Base-by-base conservation (phyloP, 2,888 invertebrate genomes). In the Mallateleia sp. region DNA sequence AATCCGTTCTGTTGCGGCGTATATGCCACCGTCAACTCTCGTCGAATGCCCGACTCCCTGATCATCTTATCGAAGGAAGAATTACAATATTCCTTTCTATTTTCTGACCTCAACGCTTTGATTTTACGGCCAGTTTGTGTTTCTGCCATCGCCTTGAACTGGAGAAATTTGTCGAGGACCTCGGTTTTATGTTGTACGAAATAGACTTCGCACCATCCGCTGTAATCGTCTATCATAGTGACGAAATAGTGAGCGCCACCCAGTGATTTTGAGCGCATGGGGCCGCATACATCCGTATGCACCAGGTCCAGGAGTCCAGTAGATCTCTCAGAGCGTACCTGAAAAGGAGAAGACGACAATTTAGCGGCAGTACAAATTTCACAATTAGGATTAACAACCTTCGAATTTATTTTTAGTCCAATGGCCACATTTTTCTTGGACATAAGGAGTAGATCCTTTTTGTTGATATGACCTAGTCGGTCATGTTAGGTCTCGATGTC, bases 41-140 rank as follows among this genome's bases (percentile, higher is more conserved):
- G 89, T 0, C 42, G 45, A 18, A 93, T 93, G 20, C 92, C 93
- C 11, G 87, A 56, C 3, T 82, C 62, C 47, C 71, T 83, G 14
- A 78, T 34, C 22, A 58, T 11, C n/a, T 34, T 25, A 9, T 60
- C 60, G 18, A 85, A 38, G 15, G 42, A 42, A 3, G 18, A 18
- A 32, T 80, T 85, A 25, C 62, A 67, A 45, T 79, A 89, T 69
- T 90, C 88, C 5, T 34, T 47, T 6, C 89, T 88, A 50, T 87
- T 89, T 32, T 90, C 88, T 14, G 87, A 72, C n/a, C n/a, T n/a
- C n/a, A n/a, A n/a, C n/a, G n/a, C n/a, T n/a, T n/a, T n/a, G n/a
- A n/a, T n/a, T n/a, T n/a, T n/a, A n/a, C n/a, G 38, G 2, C 54
- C 25, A 11, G 54, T 54, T 14, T 54, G 54, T 3, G 54, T 54